Conservation (phyloP, 2,113 vertebrate genomes). For the Coptodon bakossiorum region DNA sequence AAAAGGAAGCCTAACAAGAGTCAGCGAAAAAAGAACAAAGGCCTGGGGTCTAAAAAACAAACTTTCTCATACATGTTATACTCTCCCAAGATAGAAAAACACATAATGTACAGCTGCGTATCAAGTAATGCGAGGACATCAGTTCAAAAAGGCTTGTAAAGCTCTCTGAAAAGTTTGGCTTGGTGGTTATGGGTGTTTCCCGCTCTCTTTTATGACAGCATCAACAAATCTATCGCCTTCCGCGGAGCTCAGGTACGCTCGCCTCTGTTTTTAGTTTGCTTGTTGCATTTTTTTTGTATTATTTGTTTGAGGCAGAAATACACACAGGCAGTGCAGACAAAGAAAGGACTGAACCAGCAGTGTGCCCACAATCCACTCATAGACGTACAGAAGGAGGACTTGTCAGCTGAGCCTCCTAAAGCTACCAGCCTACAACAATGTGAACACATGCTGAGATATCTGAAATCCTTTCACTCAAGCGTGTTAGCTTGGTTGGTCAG, state of each 20-base stretch:
- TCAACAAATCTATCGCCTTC: neutral
- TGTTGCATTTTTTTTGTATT: neutral
- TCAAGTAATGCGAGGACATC: neutral
- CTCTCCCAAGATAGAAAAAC: neutral
- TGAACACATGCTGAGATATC: neutral
- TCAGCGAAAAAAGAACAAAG: neutral
- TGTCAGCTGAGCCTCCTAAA: neutral
- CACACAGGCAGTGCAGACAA: neutral
- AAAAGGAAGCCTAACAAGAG: neutral
- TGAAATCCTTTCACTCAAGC: conserved; percentile 8
- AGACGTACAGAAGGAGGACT: neutral
- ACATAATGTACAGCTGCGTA: neutral
- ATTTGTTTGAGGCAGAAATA: neutral
- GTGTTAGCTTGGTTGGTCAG: conserved; percentile 6
- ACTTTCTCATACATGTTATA: neutral
- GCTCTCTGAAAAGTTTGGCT: neutral
- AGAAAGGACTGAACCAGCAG: conserved; percentile 20
- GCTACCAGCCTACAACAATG: conserved; percentile 7
- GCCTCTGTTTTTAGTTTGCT: neutral
- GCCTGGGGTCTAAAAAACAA: neutral
- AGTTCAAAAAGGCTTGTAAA: neutral
- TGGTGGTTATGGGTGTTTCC: neutral
- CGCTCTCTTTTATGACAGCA: neutral
- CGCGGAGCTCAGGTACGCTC: neutral
- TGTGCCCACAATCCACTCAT: neutral